Conservation (phyloP, 2,888 invertebrate species). For the Drosophila niveifrons region DNA sequence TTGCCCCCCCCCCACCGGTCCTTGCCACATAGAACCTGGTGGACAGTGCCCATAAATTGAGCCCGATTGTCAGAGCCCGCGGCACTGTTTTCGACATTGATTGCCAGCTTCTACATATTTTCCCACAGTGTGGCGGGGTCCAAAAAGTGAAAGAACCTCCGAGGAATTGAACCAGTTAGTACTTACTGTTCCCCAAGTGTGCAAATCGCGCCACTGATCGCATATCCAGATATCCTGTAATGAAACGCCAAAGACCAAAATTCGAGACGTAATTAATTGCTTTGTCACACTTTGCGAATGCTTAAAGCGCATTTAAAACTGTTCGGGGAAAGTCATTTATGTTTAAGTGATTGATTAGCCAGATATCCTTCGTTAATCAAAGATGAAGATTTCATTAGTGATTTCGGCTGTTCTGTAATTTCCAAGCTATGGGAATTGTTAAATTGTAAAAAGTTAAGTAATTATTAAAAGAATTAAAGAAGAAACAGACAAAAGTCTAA, state of each 20-base stretch:
- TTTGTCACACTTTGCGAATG: too few species aligned
- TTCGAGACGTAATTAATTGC: too few species aligned
- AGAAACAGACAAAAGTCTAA: too few species aligned
- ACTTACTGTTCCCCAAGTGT: slow-evolving; percentile 27
- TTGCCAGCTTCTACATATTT: slow-evolving; percentile 80
- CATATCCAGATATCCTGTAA: slow-evolving; percentile 33
- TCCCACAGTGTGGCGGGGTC: slow-evolving; percentile 69
- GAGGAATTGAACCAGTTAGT: slow-evolving; percentile 53
- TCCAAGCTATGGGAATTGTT: too few species aligned
- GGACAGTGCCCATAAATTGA: slow-evolving; percentile 69
- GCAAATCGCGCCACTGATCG: background rate
- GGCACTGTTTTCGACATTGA: slow-evolving; percentile 76
- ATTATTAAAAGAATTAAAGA: too few species aligned
- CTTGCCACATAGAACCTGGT: slow-evolving; percentile 25
- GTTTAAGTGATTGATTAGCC: too few species aligned
- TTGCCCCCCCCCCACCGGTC: background rate
- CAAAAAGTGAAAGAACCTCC: slow-evolving; percentile 73
- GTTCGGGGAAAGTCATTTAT: too few species aligned
- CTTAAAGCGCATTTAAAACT: too few species aligned
- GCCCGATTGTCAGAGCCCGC: slow-evolving; percentile 72
- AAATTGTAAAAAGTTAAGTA: too few species aligned
- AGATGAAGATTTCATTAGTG: too few species aligned
- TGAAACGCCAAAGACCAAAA: background rate
- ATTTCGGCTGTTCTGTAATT: too few species aligned
- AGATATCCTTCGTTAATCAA: too few species aligned